Evolutionary conservation across 2,113 vertebrate species (phyloP).

Genomic region (Nyctereutes procyonoides): DNA sequence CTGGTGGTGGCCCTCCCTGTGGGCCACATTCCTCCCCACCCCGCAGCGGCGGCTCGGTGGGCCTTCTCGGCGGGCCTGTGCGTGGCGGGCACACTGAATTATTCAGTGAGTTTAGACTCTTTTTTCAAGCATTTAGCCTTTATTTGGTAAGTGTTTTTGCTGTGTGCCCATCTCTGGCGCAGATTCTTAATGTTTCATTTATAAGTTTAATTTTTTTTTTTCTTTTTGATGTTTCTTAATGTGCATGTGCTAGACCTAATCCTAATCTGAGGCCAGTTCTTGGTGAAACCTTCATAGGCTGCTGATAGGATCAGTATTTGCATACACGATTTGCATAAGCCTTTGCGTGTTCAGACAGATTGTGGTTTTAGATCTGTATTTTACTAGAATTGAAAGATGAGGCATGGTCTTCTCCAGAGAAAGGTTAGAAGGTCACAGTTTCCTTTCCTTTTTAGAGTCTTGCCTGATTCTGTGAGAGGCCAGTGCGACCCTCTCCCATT

Average conservation of each 20-base stretch:
- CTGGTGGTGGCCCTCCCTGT: background rate
- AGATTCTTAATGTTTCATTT: background rate
- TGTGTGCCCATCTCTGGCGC: background rate
- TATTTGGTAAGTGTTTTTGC: background rate
- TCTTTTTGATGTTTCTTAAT: background rate
- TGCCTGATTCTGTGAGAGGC: fast-evolving
- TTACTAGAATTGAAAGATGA: background rate
- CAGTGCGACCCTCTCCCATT: fast-evolving
- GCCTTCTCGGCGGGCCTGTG: background rate
- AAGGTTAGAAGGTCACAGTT: background rate
- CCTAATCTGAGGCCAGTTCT: background rate
- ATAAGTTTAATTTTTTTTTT: background rate
- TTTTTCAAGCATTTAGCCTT: background rate
- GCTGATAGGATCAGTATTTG: background rate
- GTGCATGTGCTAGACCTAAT: background rate
- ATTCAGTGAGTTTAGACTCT: background rate
- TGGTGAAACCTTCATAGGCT: background rate
- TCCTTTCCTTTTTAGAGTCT: background rate
- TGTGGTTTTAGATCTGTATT: slow-evolving; percentile 11
- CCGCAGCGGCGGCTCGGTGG: fast-evolving
- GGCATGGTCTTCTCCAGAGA: background rate
- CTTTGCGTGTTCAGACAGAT: background rate
- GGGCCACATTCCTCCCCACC: background rate
- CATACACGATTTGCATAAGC: background rate
- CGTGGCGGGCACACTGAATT: background rate